Evolutionary conservation across 2,888 invertebrate species (phyloP).

Genomic region (Therioaphis trifolii): DNA sequence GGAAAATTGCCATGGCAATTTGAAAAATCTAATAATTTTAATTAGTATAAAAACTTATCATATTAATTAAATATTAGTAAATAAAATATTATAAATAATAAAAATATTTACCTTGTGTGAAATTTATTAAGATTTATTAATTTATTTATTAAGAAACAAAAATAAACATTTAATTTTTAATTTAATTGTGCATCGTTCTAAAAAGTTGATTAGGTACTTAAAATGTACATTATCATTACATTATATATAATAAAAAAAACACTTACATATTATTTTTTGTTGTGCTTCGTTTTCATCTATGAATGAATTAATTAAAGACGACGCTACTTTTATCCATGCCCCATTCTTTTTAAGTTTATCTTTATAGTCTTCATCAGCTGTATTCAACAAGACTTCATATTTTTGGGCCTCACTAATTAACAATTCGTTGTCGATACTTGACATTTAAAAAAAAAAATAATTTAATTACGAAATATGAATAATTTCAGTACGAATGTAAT

Average conservation of each 20-base stretch:
- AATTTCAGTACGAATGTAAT: constrained; percentile 5
- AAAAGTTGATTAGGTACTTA: constrained; percentile 13
- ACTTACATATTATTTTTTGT: constrained; percentile 31
- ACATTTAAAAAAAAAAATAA: constrained; percentile 31
- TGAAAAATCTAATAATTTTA: constrained; percentile 35
- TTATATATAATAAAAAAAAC: constrained; percentile 29
- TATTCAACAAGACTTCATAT: constrained; percentile 56
- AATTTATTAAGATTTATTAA: no score
- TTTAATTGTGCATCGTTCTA: constrained; percentile 12
- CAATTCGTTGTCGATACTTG: constrained; percentile 44
- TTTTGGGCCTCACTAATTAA: constrained; percentile 50
- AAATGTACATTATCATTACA: constrained; percentile 24
- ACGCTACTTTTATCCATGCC: constrained; percentile 26
- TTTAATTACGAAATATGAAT: constrained; percentile 4
- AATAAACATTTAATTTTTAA: constrained; percentile 42
- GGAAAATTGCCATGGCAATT: constrained; percentile 47
- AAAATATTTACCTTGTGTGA: constrained; percentile 21
- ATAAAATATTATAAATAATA: constrained; percentile 43
- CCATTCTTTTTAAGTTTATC: constrained; percentile 19
- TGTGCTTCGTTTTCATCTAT: constrained; percentile 36
- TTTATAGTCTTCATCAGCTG: constrained; percentile 34
- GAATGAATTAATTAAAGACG: constrained; percentile 42
- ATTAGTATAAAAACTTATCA: not conserved
- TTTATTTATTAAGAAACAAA: constrained; percentile 47
- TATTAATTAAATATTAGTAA: constrained; percentile 39